Evolutionary conservation across 2,888 invertebrate genomes (phyloP).

Genomic region (Hemithea aestivaria): DNA sequence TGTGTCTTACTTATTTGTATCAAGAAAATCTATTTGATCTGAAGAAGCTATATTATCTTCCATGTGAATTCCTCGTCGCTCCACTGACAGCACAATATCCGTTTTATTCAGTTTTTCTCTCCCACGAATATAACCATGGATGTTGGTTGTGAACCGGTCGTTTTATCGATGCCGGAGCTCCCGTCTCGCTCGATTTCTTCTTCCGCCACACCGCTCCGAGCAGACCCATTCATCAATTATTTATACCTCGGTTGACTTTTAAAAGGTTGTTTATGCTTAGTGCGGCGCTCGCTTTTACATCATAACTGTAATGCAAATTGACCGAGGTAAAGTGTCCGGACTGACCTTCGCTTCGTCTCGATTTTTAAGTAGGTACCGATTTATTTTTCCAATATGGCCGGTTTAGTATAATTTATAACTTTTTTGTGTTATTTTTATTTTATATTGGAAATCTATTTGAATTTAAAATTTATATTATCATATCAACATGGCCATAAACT

Average conservation of each 20-base stretch:
- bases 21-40: too few species aligned
- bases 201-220: constrained; percentile 50
- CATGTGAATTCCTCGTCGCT: constrained; percentile 6
- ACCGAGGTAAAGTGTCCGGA: constrained; percentile 23
- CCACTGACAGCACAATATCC: not conserved
- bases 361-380: constrained; percentile 16
- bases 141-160: constrained; percentile 43
- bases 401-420: constrained; percentile 21
- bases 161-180: constrained; percentile 48
- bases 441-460: too few species aligned
- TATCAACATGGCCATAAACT: too few species aligned
- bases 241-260: constrained; percentile 53
- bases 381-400: constrained; percentile 18
- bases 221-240: constrained; percentile 58
- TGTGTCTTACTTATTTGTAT: too few species aligned
- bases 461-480: too few species aligned
- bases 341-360: constrained; percentile 32
- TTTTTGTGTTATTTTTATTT: too few species aligned
- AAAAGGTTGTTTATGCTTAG: constrained; percentile 40
- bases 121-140: constrained; percentile 50
- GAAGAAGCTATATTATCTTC: too few species aligned
- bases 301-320: constrained; percentile 44
- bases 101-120: constrained; percentile 46
- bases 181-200: constrained; percentile 58
- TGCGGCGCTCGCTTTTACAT: constrained; percentile 32